phyloP scores from a whole-genome alignment of 2,797 vertebrate genomes.

The Onychomys torridus region DNA sequence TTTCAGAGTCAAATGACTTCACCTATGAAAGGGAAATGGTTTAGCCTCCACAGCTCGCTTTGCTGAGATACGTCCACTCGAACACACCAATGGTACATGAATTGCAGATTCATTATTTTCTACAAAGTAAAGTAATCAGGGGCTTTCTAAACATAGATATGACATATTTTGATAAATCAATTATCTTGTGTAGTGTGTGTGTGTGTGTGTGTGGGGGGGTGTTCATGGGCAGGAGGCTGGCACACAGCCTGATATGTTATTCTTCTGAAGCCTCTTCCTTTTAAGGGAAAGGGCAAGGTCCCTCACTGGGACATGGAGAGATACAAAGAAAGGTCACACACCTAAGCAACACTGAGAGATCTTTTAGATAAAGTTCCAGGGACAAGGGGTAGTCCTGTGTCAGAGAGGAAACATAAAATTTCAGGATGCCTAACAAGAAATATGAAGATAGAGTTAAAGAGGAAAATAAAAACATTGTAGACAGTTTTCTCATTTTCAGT shows the following conservation, averaged over 20 bases:
- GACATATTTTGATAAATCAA: neutral
- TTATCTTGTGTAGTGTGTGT: neutral
- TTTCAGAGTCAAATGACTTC: slow-evolving; percentile 27
- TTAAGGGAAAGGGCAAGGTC: neutral
- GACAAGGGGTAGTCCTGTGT: neutral
- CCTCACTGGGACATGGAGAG: neutral
- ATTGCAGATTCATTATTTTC: neutral
- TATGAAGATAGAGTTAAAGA: neutral
- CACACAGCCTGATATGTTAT: neutral
- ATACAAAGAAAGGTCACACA: neutral
- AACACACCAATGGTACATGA: neutral
- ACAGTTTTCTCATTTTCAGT: slow-evolving; percentile 45
- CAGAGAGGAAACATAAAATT: neutral
- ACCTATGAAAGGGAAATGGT: neutral
- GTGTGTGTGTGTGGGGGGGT: too few relatives aligned
- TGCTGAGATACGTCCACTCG: neutral
- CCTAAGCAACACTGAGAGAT: neutral
- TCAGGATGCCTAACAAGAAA: neutral
- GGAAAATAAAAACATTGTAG: slow-evolving; percentile 18
- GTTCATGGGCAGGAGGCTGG: neutral
- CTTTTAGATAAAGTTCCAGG: neutral
- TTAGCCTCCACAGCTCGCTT: neutral
- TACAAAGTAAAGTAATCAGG: slow-evolving; percentile 15
- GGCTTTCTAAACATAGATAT: neutral
- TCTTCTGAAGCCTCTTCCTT: neutral